Evolutionary conservation across 2,113 vertebrate genomes (phyloP).

Genomic region (Bettongia penicillata): DNA sequence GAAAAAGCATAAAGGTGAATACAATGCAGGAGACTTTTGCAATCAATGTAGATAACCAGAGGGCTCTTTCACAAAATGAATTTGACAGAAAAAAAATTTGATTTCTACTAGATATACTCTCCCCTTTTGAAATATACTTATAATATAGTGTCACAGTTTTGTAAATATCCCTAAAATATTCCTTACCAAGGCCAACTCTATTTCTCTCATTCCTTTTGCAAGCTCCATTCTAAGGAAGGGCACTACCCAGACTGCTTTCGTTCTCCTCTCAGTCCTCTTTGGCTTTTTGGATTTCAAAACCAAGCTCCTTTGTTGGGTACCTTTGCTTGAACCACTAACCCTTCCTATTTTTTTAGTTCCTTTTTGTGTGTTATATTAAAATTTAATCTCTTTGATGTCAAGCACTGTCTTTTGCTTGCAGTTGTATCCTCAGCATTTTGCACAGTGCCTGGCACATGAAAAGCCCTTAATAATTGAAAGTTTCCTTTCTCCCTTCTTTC

Average conservation of each 20-base stretch:
- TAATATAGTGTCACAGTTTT: not conserved
- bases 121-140: not conserved
- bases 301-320: not conserved
- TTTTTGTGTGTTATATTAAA: not conserved
- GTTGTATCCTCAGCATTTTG: not conserved
- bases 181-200: not conserved
- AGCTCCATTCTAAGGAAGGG: not conserved
- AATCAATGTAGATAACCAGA: conserved; percentile 14
- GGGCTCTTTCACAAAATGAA: not conserved
- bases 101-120: not conserved
- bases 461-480: not conserved
- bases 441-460: too few relatives aligned
- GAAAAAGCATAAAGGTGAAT: conserved; percentile 30
- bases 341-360: not conserved
- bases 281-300: not conserved
- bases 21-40: not conserved
- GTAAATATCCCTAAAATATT: not conserved
- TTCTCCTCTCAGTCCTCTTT: not conserved
- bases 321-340: not conserved
- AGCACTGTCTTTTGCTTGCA: not conserved
- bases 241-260: not conserved
- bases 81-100: not conserved
- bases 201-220: not conserved
- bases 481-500: not conserved
- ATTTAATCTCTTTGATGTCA: not conserved